Evolutionary conservation across 1,140 invertebrate genomes (phyloP).

Genomic region (Drosophila micromelanica): DNA sequence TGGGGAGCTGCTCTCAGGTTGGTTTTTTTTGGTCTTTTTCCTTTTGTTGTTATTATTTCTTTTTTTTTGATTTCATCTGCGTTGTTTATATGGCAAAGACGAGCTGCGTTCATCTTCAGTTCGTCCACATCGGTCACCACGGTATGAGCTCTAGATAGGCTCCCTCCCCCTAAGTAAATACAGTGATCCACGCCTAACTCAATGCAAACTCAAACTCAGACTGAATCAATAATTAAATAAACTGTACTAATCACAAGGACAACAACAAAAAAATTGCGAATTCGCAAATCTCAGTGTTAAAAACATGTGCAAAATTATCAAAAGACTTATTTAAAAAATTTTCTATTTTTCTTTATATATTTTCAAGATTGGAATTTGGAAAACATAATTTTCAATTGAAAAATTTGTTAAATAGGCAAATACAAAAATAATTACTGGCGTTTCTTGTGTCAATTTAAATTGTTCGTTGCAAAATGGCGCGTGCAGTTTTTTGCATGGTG

Average conservation of each 20-base stretch:
- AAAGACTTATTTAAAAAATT: conserved; percentile 41
- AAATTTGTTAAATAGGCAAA: conserved; percentile 47
- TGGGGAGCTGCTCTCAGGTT: conserved; percentile 60
- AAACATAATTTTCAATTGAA: conserved; percentile 66
- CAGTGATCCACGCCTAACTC: conserved; percentile 36
- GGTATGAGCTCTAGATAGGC: conserved; percentile 84
- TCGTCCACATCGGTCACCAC: conserved; percentile 84
- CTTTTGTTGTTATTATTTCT: conserved; percentile 41
- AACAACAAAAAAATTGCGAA: conserved; percentile 25
- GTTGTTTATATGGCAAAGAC: conserved; percentile 84
- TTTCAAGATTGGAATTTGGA: conserved; percentile 77
- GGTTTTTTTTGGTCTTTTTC: conserved; percentile 49
- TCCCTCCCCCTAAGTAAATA: conserved; percentile 63
- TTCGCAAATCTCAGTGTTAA: conserved; percentile 10
- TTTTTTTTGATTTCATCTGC: conserved; percentile 49
- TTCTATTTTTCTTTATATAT: conserved; percentile 55
- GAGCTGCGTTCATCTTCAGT: conserved; percentile 81
- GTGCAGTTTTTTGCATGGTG: conserved; percentile 83
- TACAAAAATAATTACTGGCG: conserved; percentile 68
- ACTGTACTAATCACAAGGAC: conserved; percentile 36
- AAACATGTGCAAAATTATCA: conserved; percentile 19
- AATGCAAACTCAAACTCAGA: conserved; percentile 30
- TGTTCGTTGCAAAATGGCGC: conserved; percentile 79
- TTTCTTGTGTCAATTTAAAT: conserved; percentile 70
- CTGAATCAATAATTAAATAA: conserved; percentile 27